phyloP scores from a whole-genome alignment of 2,888 invertebrate species.

The Allacma fusca region DNA sequence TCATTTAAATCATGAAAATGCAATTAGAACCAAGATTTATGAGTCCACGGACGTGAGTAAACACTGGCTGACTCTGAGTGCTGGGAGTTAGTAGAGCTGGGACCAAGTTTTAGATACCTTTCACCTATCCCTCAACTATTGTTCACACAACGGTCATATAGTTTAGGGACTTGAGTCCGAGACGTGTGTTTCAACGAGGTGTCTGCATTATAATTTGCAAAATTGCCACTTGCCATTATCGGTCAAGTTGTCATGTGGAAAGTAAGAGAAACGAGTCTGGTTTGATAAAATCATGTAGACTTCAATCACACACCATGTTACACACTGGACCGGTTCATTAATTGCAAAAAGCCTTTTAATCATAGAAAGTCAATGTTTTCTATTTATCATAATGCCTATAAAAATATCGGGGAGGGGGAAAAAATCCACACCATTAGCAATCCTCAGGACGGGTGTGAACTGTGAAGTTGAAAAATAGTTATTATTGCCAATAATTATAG shows the following conservation, averaged over 20 bases:
- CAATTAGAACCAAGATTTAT: background rate
- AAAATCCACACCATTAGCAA: too few species aligned
- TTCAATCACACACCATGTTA: conserved; percentile 24
- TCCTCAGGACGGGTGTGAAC: too few species aligned
- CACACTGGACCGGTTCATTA: conserved; percentile 20
- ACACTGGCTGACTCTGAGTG: background rate
- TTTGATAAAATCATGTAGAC: conserved; percentile 5
- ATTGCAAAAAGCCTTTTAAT: background rate
- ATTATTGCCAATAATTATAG: too few species aligned
- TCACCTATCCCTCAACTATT: too few species aligned
- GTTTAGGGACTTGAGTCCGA: background rate
- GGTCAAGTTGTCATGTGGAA: conserved; percentile 6
- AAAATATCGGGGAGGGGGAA: background rate
- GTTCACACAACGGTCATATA: too few species aligned
- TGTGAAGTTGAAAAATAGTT: too few species aligned
- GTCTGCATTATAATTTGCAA: background rate
- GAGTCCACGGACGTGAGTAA: background rate
- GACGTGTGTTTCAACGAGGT: background rate
- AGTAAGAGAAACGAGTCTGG: conserved; percentile 19
- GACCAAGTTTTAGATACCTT: too few species aligned
- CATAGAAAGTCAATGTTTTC: background rate
- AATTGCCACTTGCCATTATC: background rate
- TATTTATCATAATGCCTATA: background rate
- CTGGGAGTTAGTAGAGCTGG: too few species aligned
- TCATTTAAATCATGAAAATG: conserved; percentile 10